Conservation (phyloP, 2,888 invertebrate genomes). For the Ectobius pallidus region DNA sequence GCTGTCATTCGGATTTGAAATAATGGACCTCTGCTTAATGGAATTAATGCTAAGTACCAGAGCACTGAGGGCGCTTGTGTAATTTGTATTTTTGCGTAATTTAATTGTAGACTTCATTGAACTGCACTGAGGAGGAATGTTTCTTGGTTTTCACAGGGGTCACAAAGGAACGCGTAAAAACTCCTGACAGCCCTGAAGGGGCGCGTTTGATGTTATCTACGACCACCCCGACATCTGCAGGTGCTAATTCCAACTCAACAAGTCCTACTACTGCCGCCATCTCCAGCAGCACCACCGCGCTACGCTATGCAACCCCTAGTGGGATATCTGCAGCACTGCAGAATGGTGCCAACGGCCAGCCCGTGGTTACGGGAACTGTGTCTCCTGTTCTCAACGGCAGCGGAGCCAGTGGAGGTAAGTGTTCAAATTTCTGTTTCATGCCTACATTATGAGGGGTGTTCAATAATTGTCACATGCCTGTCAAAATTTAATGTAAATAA, state of each 20-base stretch:
- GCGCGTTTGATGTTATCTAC: conserved; percentile 41
- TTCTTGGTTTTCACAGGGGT: conserved; percentile 24
- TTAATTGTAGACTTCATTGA: too few relatives aligned
- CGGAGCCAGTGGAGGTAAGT: conserved; percentile 35
- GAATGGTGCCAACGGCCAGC: conserved; percentile 20
- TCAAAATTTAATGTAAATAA: too few relatives aligned
- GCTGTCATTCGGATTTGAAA: too few relatives aligned
- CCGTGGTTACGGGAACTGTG: conserved; percentile 21
- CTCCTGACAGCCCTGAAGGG: conserved; percentile 46
- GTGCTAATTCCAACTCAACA: conserved; percentile 34
- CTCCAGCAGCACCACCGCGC: conserved; percentile 24
- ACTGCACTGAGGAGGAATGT: too few relatives aligned
- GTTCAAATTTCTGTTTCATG: too few relatives aligned
- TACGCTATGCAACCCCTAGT: conserved; percentile 26
- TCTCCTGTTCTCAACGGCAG: conserved; percentile 39
- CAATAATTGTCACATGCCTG: too few relatives aligned
- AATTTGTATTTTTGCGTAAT: too few relatives aligned
- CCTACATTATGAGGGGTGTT: too few relatives aligned
- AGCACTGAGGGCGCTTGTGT: too few relatives aligned
- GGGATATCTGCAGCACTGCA: conserved; percentile 18
- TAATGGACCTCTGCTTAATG: too few relatives aligned
- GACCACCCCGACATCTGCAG: conserved; percentile 29
- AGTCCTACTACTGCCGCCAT: conserved; percentile 38
- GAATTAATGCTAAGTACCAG: too few relatives aligned
- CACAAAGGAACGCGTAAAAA: conserved; percentile 41